Evolutionary conservation across 2,797 vertebrate species (phyloP), one percentile per base, ranked within the genome.

Genomic region (Eremophila alpestris): DNA sequence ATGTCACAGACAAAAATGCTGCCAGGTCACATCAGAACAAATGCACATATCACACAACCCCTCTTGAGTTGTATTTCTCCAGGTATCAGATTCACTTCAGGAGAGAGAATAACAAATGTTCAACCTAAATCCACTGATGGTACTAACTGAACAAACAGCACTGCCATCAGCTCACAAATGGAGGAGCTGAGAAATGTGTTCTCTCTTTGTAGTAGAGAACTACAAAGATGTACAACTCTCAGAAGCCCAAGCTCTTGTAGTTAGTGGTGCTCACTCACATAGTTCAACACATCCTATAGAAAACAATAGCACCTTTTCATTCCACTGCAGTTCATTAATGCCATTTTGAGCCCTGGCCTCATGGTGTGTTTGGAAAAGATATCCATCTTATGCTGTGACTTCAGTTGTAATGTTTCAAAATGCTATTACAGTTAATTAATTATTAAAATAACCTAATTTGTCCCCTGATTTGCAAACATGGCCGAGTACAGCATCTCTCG

Each of bases 191-290:
- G n/a, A n/a, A n/a, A n/a, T n/a, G n/a, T n/a, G n/a, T n/a, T n/a
- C n/a, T n/a, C n/a, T n/a, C n/a, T n/a, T n/a, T n/a, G n/a, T 1
- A 54, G 62, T 9, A 52, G 48, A 75, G 41, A 88, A 78, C 5
- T 60, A 17, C 13, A 71, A 70, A 80, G 6, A 45, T 29, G 36
- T 23, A 12, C 5, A 80, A 19, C 14, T 48, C 4, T n/a, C 24
- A 65, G 34, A 73, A 71, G 41, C 43, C 43, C 5, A 54, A 79
- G 55, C 22, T 74, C 43, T 58, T 58, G n/a, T 24, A 27, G 34
- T 27, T 52, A 18, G 27, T 8, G 40, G 16, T n/a, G 10, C 38
- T 76, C 34, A 46, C 17, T 56, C 22, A 18, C 0, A 0, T 23
- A 29, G 51, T 20, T 41, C 29, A 26, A 43, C 19, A 45, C 1